Percentiles rank a stretch among this genome's conserved stretches.
Conservation (phyloP, 2,888 invertebrate species). For the Philhelius pedissequus region DNA sequence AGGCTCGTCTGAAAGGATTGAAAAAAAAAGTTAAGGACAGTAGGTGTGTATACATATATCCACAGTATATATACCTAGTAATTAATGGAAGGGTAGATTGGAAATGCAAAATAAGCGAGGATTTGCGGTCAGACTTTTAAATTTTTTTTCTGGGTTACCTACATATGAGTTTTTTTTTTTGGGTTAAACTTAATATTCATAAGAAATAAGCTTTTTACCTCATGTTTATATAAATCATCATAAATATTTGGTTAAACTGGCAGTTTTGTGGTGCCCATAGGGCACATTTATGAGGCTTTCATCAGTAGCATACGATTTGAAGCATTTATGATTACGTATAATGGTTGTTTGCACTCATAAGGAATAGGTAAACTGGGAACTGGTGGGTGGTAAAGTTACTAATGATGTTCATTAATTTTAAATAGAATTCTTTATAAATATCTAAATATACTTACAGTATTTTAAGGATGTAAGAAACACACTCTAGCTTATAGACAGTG, state of each 20-base stretch:
- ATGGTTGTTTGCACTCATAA: background rate
- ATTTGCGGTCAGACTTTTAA: slow-evolving; percentile 53
- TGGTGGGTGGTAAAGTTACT: too few relatives aligned
- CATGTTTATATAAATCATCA: slow-evolving; percentile 23
- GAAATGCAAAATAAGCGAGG: slow-evolving; percentile 28
- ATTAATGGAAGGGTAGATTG: slow-evolving; percentile 39
- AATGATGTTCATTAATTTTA: too few relatives aligned
- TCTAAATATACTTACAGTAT: too few relatives aligned
- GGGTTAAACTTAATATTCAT: background rate
- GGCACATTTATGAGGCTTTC: background rate
- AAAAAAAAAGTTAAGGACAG: slow-evolving; percentile 20
- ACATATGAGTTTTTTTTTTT: background rate
- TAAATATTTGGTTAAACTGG: slow-evolving; percentile 29
- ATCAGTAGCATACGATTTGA: background rate
- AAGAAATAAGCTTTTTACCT: background rate
- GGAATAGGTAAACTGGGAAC: too few relatives aligned
- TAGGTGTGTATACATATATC: background rate
- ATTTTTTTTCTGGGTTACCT: background rate
- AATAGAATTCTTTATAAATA: too few relatives aligned
- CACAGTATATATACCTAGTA: background rate
- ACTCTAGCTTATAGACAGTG: too few relatives aligned
- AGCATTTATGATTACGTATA: background rate
- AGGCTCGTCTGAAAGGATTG: background rate
- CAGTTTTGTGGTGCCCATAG: background rate
- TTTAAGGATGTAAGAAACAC: too few relatives aligned